Conservation (phyloP, 2,797 vertebrate species). For the Dromococcyx pavoninus region DNA sequence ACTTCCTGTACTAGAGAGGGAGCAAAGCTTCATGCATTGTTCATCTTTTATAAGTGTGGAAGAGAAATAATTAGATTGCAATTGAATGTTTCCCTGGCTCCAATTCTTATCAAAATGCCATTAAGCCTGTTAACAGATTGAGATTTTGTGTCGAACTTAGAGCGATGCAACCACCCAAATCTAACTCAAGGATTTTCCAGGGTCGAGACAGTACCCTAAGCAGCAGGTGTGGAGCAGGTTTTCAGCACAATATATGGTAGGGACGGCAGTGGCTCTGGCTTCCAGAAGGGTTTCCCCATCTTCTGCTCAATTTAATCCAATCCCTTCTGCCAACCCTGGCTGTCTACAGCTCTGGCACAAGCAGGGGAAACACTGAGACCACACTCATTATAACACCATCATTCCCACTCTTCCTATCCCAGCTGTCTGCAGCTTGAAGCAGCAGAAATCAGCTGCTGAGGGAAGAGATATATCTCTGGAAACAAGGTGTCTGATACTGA, state of each 20-base stretch:
- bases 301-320: background rate
- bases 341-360: background rate
- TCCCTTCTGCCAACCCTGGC: background rate
- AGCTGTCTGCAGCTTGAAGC: background rate
- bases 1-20: background rate
- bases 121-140: background rate
- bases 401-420: background rate
- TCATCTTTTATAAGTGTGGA: background rate
- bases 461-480: background rate
- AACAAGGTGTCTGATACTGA: background rate
- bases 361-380: background rate
- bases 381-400: background rate
- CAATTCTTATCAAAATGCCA: background rate
- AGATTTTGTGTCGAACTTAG: background rate
- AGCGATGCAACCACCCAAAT: background rate
- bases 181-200: background rate
- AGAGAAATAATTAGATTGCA: background rate
- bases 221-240: background rate
- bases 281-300: background rate
- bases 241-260: background rate
- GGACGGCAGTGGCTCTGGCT: background rate
- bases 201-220: background rate
- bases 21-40: background rate
- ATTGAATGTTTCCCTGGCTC: background rate
- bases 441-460: background rate